Evolutionary conservation across 1,140 invertebrate species (phyloP).

Genomic region (Drosophila azteca): DNA sequence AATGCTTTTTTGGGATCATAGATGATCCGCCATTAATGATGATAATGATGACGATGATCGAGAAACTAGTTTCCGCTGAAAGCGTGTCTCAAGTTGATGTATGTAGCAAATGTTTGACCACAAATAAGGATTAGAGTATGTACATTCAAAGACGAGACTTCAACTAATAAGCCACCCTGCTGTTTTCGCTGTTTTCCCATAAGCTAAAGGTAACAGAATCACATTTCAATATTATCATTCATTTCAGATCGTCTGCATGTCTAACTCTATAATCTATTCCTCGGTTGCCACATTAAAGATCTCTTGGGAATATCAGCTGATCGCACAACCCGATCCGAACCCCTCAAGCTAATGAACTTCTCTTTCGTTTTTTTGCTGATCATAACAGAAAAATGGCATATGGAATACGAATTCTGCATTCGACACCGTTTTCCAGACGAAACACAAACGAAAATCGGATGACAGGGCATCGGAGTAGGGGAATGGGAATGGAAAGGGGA

Average conservation of each 20-base stretch:
- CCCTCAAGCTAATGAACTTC: conserved; percentile 71
- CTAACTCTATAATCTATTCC: neutral
- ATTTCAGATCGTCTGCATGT: no score
- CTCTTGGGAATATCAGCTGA: conserved; percentile 30
- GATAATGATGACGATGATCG: conserved; percentile 21
- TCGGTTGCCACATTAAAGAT: conserved; percentile 13
- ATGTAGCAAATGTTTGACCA: no score
- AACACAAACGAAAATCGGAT: conserved; percentile 6
- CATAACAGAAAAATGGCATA: conserved; percentile 13
- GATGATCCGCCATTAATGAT: conserved; percentile 10
- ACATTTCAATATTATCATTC: no score
- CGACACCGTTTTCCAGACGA: conserved; percentile 36
- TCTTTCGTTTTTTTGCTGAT: conserved; percentile 39
- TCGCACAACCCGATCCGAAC: conserved; percentile 23
- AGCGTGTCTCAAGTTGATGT: neutral
- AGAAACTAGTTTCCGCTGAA: conserved; percentile 42
- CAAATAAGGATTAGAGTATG: no score
- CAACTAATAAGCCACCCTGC: no score
- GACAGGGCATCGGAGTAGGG: neutral
- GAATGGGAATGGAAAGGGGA: neutral
- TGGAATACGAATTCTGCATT: conserved; percentile 7
- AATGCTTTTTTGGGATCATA: conserved; percentile 3
- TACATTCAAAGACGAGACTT: no score
- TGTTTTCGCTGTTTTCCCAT: no score
- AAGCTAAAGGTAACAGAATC: no score